These are phyloP conservation scores for Mesoclemmys tuberculata DNA, from an alignment of 2,113 vertebrate genomes.

Conservation along the genomic window DNA sequence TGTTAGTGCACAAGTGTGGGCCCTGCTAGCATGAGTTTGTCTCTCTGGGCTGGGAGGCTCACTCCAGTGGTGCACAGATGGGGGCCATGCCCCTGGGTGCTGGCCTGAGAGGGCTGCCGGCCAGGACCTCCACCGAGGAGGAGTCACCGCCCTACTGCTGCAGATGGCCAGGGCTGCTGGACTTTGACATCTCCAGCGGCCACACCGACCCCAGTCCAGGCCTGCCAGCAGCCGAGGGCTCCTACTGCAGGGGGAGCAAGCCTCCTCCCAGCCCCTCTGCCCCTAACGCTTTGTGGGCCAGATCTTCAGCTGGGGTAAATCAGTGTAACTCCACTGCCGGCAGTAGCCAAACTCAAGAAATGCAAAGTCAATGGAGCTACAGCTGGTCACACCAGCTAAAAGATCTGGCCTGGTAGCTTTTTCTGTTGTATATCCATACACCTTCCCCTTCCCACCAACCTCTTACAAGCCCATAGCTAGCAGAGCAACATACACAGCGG, in stretches of 20 bases:
- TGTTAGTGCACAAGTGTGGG: neutral
- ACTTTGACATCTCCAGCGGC: too few relatives aligned
- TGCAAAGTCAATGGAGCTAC: fast-evolving
- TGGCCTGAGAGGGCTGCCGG: too few relatives aligned
- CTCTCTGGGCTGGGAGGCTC: neutral
- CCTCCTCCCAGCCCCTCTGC: too few relatives aligned
- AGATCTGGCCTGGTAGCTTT: neutral
- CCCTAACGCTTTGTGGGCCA: neutral
- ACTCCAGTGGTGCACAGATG: neutral
- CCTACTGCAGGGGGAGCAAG: too few relatives aligned
- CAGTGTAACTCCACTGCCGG: fast-evolving
- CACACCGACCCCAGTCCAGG: too few relatives aligned
- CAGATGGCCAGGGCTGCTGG: too few relatives aligned
- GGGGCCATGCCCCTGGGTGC: too few relatives aligned
- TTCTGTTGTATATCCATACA: neutral
- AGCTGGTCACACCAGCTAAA: neutral
- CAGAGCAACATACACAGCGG: fast-evolving
- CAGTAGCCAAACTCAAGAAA: neutral
- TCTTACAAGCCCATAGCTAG: neutral
- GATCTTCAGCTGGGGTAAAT: neutral
- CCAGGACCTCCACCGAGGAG: too few relatives aligned
- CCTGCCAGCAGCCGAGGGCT: too few relatives aligned
- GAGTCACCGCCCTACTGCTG: too few relatives aligned
- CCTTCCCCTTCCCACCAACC: neutral
- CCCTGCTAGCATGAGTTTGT: neutral